These are phyloP conservation scores for rat (Rattus norvegicus) DNA, from an alignment of 2,113 vertebrate genomes.

Conservation along the genomic window DNA sequence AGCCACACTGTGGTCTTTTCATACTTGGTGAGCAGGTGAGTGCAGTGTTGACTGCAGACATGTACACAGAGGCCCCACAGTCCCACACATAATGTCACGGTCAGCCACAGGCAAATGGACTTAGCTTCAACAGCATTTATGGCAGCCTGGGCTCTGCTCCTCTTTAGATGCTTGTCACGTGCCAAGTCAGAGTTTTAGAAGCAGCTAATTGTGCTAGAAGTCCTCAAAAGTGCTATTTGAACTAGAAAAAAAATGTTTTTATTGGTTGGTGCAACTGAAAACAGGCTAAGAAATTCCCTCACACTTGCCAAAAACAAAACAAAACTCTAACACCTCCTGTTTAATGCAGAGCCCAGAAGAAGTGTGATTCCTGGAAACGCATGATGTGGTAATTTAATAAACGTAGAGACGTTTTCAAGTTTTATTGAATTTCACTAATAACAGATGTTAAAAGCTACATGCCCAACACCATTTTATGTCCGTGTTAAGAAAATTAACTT, in stretches of 20 bases:
- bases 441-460: slow-evolving; percentile 27
- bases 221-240: slow-evolving; percentile 43
- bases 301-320: slow-evolving; percentile 58
- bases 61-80: accelerated
- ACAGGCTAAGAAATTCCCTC: slow-evolving; percentile 61
- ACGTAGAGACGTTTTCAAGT: slow-evolving; percentile 50
- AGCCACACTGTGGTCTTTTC: background rate
- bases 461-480: background rate
- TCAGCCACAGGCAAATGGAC: background rate
- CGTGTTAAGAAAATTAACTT: background rate
- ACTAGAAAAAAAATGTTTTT: slow-evolving; percentile 47
- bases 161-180: background rate
- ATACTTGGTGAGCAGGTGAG: background rate
- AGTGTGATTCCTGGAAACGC: slow-evolving; percentile 69
- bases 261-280: slow-evolving; percentile 60
- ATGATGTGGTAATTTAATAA: slow-evolving; percentile 66
- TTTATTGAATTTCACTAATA: slow-evolving; percentile 40
- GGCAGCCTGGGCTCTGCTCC: background rate
- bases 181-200: background rate
- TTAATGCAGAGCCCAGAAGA: slow-evolving; percentile 50
- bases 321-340: slow-evolving; percentile 52
- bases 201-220: background rate
- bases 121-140: background rate
- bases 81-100: accelerated
- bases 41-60: accelerated